phyloP scores from a whole-genome alignment of 2,113 vertebrate species.

The Sceloporus tristichus region DNA sequence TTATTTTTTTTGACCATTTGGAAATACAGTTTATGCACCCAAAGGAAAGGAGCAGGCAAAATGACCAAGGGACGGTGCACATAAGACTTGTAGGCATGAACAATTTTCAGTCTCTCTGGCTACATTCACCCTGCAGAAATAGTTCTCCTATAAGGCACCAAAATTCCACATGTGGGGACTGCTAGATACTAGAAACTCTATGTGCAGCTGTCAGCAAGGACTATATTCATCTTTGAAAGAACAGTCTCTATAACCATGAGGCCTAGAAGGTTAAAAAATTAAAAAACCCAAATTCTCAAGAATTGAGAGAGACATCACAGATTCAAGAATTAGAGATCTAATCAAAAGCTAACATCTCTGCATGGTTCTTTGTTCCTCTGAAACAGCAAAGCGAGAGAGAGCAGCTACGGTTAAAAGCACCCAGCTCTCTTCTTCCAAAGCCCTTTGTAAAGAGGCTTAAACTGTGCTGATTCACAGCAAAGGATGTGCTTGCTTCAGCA shows the following conservation, averaged over 20 bases:
- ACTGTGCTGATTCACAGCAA: slow-evolving; percentile 10
- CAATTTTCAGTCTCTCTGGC: no score
- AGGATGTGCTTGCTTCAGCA: neutral
- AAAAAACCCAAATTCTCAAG: neutral
- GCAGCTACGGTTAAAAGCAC: neutral
- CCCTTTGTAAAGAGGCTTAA: slow-evolving; percentile 12
- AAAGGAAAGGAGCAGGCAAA: no score
- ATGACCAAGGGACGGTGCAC: no score
- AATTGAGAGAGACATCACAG: neutral
- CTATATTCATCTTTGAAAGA: neutral
- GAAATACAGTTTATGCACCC: no score
- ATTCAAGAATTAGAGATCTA: neutral
- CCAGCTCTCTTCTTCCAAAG: slow-evolving; percentile 8
- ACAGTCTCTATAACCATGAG: neutral
- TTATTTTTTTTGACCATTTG: neutral
- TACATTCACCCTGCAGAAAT: no score
- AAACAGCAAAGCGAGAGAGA: neutral
- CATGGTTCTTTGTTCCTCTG: neutral
- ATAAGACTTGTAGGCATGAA: no score
- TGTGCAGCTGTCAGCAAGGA: neutral
- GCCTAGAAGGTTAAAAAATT: neutral
- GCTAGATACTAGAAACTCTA: no score
- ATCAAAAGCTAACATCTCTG: neutral
- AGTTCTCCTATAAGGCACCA: no score
- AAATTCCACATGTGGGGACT: no score